Base-by-base conservation (phyloP, 1,140 invertebrate species). In the Nilaparvata lugens region DNA sequence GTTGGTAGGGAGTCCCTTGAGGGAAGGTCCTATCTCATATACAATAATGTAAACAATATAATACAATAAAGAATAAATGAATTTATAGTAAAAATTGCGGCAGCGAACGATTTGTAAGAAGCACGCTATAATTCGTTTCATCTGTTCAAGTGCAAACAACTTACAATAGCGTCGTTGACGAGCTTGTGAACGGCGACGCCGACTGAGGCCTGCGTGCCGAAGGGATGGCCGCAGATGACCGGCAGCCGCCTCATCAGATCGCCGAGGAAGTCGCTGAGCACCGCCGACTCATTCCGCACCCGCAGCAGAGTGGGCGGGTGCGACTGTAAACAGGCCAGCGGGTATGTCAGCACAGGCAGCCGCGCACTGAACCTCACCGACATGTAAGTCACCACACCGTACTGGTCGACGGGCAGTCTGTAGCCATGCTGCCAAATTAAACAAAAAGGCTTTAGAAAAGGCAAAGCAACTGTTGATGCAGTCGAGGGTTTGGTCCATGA, bases 331-430 rank as follows among this genome's bases (percentile, higher is more conserved):
- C 77, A 78, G 42, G 72, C 64, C 19, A 70, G 67, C 11, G 77
- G 77, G 61, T 78, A 78, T 3, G 71, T 75, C 48, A 76, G 71
- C 16, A 73, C 70, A 35, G 71, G 71, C 18, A 73, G 69, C 72
- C 73, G 74, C 2, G 24, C 16, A 19, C 58, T 43, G 62, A 77
- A 77, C 18, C 70, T 68, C 2, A 78, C 67, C 24, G 68, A 63
- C 58, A 73, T 74, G 59, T 74, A 78, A 1, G 70, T 52, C 40
- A 64, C 38, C 7, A 6, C 31, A n/a, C 54, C 52, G 6, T 62
- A 61, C 58, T 73, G 74, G 28, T 67, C 65, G 59, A 77, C 76
- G 1, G 76, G 75, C 28, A 78, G 58, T 48, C 77, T 68, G 65
- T 77, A 78, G 13, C 77, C 77, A 64, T 78, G 75, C 76, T 78